Evolutionary conservation across 53 echinoderm and acorn worm genomes (phyloP).

Genomic region (Holothuria leucospilota): DNA sequence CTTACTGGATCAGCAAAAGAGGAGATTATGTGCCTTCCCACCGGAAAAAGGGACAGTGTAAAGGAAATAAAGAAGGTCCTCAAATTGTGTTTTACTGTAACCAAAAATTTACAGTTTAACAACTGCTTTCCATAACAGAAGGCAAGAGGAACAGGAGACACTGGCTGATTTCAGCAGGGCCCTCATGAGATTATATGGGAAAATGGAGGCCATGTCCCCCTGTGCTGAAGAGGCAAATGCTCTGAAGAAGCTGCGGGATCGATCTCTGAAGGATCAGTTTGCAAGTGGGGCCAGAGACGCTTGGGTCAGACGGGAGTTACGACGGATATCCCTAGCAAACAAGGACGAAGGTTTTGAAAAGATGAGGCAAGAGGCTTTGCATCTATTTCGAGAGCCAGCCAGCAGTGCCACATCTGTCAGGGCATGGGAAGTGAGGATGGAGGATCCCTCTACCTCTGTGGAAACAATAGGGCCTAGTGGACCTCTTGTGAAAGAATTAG

Average conservation of each 20-base stretch:
- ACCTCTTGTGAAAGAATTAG: background rate
- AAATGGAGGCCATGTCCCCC: constrained; percentile 2
- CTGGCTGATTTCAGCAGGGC: constrained; percentile 25
- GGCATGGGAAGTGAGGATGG: background rate
- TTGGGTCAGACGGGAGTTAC: constrained; percentile 23
- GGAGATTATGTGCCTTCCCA: background rate
- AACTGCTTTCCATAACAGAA: background rate
- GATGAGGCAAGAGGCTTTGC: constrained; percentile 51
- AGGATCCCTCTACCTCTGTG: background rate
- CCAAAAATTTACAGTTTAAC: background rate
- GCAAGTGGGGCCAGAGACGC: constrained; percentile 56
- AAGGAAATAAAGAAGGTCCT: background rate
- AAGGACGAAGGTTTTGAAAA: constrained; percentile 37
- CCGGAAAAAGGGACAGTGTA: background rate
- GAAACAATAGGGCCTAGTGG: background rate
- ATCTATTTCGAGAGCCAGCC: constrained; percentile 39
- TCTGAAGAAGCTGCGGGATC: background rate
- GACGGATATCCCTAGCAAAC: constrained; percentile 30
- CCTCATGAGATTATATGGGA: background rate
- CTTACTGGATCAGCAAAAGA: constrained; percentile 9
- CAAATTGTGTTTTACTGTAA: background rate
- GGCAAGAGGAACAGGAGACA: constrained; percentile 3
- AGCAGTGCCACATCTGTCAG: background rate
- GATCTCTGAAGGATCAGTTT: constrained; percentile 40
- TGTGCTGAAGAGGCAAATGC: background rate